phyloP scores from a whole-genome alignment of 1,140 invertebrate species.

The Dinoponera quadriceps region DNA sequence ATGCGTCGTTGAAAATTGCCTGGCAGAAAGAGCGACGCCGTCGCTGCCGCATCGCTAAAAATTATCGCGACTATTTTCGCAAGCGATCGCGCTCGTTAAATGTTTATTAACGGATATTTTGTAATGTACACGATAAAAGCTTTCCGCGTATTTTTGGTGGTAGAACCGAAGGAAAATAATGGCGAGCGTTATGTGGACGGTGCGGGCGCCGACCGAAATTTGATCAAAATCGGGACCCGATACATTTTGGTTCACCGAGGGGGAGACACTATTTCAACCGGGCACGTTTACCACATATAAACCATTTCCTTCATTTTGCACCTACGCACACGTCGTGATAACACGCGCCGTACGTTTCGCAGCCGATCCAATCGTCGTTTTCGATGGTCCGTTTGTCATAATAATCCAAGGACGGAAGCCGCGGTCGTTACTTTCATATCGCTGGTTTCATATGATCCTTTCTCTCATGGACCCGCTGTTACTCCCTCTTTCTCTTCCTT shows the following conservation, averaged over 20 bases:
- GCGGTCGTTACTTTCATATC: constrained; percentile 45
- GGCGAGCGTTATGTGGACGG: background rate
- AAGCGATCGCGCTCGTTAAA: background rate
- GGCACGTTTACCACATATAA: constrained; percentile 56
- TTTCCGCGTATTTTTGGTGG: constrained; percentile 7
- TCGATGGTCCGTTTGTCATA: constrained; percentile 60
- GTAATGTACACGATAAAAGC: background rate
- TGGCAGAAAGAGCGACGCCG: no score
- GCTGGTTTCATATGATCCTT: constrained; percentile 29
- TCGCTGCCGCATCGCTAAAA: background rate
- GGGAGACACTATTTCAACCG: constrained; percentile 43
- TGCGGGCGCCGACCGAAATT: constrained; percentile 16
- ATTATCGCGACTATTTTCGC: constrained; percentile 3
- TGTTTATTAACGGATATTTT: constrained; percentile 14
- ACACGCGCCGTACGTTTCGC: constrained; percentile 45
- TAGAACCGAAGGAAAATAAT: constrained; percentile 24
- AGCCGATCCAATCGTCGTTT: constrained; percentile 54
- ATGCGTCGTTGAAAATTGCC: no score
- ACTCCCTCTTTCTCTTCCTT: background rate
- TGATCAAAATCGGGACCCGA: constrained; percentile 52
- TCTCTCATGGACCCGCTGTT: constrained; percentile 24
- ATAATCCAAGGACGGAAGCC: constrained; percentile 49
- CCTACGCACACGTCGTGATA: constrained; percentile 48
- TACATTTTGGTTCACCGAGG: constrained; percentile 47
- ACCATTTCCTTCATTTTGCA: constrained; percentile 56